Conservation (phyloP, 2,113 vertebrate genomes). For the Spheniscus mendiculus region DNA sequence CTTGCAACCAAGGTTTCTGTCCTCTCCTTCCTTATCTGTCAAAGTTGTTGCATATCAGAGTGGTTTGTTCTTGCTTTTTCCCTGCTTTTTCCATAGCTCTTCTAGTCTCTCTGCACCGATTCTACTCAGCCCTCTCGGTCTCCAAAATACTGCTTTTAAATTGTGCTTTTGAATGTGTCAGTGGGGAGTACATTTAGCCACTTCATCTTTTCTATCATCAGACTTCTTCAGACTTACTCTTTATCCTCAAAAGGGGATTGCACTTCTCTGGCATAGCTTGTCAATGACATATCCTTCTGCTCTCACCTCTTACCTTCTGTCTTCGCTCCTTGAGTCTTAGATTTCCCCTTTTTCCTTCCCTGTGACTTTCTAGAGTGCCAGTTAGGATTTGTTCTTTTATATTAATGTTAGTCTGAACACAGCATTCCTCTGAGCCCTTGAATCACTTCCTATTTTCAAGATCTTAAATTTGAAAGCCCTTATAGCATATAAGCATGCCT, state of each 20-base stretch:
- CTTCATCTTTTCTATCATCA: neutral
- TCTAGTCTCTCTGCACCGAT: neutral
- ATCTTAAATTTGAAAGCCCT: neutral
- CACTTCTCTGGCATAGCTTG: neutral
- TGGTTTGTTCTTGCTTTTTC: neutral
- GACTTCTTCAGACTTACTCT: neutral
- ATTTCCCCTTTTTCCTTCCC: neutral
- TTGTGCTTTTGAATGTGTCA: neutral
- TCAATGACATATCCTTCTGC: neutral
- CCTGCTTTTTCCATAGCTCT: neutral
- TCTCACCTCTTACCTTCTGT: neutral
- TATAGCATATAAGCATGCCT: neutral
- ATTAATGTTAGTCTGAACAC: neutral
- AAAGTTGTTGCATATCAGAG: neutral
- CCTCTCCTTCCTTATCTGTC: neutral
- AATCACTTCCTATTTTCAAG: neutral
- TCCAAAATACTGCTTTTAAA: neutral
- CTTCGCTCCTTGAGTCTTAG: neutral
- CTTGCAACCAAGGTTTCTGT: neutral
- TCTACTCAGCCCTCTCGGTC: neutral
- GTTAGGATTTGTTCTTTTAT: neutral
- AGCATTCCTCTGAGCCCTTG: neutral
- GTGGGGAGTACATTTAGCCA: neutral
- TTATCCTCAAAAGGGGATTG: neutral
- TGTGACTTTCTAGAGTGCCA: neutral